phyloP scores from a whole-genome alignment of 2,797 vertebrate species.

The Martes flavigula region DNA sequence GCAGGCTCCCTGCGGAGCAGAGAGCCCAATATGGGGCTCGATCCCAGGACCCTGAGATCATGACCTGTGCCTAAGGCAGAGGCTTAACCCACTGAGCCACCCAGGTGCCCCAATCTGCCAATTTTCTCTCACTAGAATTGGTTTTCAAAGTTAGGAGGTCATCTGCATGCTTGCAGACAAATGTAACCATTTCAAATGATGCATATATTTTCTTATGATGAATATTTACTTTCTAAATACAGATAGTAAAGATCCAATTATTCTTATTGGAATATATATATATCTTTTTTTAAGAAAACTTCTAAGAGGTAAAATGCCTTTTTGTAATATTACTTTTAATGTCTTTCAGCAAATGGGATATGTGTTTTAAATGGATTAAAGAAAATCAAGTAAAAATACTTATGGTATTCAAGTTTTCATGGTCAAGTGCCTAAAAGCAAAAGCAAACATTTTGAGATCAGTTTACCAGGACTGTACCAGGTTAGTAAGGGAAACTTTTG shows the following conservation, averaged over 20 bases:
- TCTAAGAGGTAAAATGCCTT: background rate
- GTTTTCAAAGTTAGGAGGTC: slow-evolving; percentile 32
- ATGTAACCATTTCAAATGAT: slow-evolving; percentile 36
- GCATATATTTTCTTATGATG: slow-evolving; percentile 43
- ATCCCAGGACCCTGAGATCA: too few relatives aligned
- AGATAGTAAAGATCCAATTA: background rate
- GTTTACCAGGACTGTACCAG: background rate
- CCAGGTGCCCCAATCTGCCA: background rate
- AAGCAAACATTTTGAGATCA: slow-evolving; percentile 25
- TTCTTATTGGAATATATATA: background rate
- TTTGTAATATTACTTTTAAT: slow-evolving; percentile 41
- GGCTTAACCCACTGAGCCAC: too few relatives aligned
- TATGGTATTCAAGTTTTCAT: slow-evolving; percentile 1
- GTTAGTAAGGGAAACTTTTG: background rate
- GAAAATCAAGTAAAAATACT: slow-evolving; percentile 50
- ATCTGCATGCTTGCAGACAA: slow-evolving; percentile 39
- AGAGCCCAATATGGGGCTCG: too few relatives aligned
- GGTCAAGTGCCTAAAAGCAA: slow-evolving; percentile 23
- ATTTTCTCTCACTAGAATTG: slow-evolving; percentile 6
- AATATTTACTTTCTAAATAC: slow-evolving; percentile 60
- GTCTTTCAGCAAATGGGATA: slow-evolving; percentile 46
- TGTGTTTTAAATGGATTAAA: slow-evolving; percentile 34
- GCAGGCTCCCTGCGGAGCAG: too few relatives aligned
- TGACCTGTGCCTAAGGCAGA: too few relatives aligned
- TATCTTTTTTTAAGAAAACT: background rate